These are phyloP conservation scores for Hippocampus comes DNA, from an alignment of 2,113 vertebrate genomes.

Conservation along the genomic window DNA sequence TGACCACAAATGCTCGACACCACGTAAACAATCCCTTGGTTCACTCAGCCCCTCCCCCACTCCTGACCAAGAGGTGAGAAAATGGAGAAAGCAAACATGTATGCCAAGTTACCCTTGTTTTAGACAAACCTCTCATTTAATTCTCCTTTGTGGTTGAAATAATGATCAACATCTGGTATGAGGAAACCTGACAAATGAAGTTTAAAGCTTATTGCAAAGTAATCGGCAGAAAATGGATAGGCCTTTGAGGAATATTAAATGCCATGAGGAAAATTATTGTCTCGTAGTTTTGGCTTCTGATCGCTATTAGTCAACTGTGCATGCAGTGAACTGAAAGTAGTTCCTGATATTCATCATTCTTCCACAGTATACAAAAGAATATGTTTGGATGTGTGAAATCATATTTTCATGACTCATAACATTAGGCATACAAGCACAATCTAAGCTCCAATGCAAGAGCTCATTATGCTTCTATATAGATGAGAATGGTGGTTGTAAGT, in stretches of 20 bases:
- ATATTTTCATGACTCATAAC: background rate
- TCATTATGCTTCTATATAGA: background rate
- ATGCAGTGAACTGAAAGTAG: background rate
- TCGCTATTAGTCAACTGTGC: background rate
- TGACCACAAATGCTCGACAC: constrained; percentile 31
- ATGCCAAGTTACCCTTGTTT: background rate
- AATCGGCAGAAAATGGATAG: background rate
- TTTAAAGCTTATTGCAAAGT: background rate
- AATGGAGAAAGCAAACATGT: background rate
- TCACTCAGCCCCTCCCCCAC: constrained; percentile 89
- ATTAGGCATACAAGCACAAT: background rate
- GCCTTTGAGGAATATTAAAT: background rate
- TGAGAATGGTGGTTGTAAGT: background rate
- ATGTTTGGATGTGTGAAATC: background rate
- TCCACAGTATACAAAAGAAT: background rate
- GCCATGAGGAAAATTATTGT: too few relatives aligned
- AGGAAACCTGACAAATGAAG: background rate
- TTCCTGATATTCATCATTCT: background rate
- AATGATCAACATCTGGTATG: background rate
- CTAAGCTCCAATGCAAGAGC: background rate
- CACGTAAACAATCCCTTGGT: constrained; percentile 80
- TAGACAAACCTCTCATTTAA: background rate
- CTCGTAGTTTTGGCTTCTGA: background rate
- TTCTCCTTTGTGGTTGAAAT: background rate
- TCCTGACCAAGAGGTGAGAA: constrained; percentile 82